Evolutionary conservation across 2,113 vertebrate genomes (phyloP).

Genomic region (Verasper variegatus): DNA sequence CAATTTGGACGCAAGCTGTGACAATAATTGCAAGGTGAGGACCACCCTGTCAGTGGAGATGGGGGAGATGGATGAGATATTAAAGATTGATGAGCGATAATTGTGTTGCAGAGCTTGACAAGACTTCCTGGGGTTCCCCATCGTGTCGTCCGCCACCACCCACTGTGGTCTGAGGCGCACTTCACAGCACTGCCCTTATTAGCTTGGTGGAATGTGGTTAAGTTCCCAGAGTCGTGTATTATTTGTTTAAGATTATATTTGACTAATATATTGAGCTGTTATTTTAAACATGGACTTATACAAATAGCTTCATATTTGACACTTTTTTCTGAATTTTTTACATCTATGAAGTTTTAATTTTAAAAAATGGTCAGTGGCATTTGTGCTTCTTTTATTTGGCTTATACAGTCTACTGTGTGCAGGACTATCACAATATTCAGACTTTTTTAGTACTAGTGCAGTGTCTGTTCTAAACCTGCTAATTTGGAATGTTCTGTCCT

Average conservation of each 20-base stretch:
- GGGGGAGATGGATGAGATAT: constrained; percentile 60
- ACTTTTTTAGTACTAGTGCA: no score
- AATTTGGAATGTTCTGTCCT: no score
- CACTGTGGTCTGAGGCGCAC: constrained; percentile 44
- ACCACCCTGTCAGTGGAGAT: constrained; percentile 52
- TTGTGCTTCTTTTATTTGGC: neutral
- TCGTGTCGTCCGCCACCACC: constrained; percentile 39
- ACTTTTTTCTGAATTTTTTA: neutral
- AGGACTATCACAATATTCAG: neutral
- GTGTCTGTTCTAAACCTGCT: no score
- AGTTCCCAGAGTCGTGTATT: constrained; percentile 40
- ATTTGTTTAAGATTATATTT: constrained; percentile 5
- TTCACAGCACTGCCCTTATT: constrained; percentile 26
- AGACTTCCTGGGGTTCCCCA: constrained; percentile 58
- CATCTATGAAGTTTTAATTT: neutral
- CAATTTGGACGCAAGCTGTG: constrained; percentile 67
- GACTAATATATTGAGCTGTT: neutral
- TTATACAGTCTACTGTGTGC: neutral
- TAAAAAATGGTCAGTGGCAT: neutral
- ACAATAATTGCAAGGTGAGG: constrained; percentile 69
- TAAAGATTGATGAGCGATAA: constrained; percentile 78
- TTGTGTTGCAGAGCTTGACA: constrained; percentile 69
- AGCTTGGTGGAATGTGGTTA: constrained; percentile 10
- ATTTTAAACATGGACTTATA: neutral
- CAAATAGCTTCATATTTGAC: neutral